These are phyloP conservation scores for Clinocottus analis DNA, from an alignment of 2,113 vertebrate genomes.

Conservation along the genomic window DNA sequence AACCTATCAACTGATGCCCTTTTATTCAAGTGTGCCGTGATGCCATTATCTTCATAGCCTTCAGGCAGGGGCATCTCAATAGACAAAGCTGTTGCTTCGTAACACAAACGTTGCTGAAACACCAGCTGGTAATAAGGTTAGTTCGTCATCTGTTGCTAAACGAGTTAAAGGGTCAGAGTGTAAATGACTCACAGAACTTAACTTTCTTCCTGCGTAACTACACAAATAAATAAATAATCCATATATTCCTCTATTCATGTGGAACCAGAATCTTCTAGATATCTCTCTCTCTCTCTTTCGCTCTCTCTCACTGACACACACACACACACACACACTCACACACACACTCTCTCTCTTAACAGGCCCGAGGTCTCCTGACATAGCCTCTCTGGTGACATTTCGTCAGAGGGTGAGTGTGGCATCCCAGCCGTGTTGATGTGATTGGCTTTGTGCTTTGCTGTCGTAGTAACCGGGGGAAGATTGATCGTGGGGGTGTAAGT, in stretches of 20 bases:
- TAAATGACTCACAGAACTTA: conserved; percentile 22
- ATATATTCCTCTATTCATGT: conserved; percentile 6
- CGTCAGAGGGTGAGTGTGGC: conserved; percentile 69
- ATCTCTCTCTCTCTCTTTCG: neutral
- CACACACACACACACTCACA: neutral
- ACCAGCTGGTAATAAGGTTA: conserved; percentile 48
- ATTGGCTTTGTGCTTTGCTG: conserved; percentile 78
- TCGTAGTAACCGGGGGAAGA: conserved; percentile 63
- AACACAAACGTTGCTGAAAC: conserved; percentile 42
- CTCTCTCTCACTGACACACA: neutral
- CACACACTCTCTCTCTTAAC: conserved; percentile 8
- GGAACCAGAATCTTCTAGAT: conserved; percentile 14
- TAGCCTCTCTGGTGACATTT: conserved; percentile 75
- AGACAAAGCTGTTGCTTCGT: conserved; percentile 19
- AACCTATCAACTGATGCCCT: conserved; percentile 36
- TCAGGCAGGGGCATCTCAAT: conserved; percentile 15
- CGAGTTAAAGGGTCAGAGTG: conserved; percentile 20
- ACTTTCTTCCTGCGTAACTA: conserved; percentile 22
- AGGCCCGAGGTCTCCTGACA: conserved; percentile 60
- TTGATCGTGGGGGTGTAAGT: conserved; percentile 64
- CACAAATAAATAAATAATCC: conserved; percentile 22
- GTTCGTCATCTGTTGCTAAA: conserved; percentile 27
- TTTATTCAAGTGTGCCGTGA: conserved; percentile 28
- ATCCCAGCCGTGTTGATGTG: conserved; percentile 64
- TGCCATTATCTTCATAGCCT: conserved; percentile 30